phyloP scores from a whole-genome alignment of 2,888 invertebrate species.

The Cotesia congregata region DNA sequence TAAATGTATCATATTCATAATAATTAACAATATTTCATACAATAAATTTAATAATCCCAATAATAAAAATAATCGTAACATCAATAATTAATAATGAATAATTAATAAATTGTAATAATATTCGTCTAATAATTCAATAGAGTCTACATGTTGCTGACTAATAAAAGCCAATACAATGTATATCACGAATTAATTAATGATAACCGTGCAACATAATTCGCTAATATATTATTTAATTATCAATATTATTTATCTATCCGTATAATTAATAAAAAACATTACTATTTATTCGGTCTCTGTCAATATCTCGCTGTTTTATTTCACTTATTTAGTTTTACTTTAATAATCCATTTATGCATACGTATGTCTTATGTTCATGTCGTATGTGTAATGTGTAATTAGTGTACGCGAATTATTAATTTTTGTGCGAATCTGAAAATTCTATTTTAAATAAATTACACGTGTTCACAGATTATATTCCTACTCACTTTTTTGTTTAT shows the following conservation, averaged over 20 bases:
- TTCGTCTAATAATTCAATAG: not conserved
- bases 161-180: not conserved
- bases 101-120: conserved; percentile 8
- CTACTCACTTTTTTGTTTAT: conserved; percentile 23
- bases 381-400: not conserved
- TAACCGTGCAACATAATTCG: not conserved
- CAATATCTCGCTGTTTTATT: conserved; percentile 31
- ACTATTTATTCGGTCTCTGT: not conserved
- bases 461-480: conserved; percentile 27
- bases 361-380: not conserved
- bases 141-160: not conserved
- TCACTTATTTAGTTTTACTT: conserved; percentile 7
- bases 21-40: not conserved
- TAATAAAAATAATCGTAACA: conserved; percentile 18
- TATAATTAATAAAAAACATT: not conserved
- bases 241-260: not conserved
- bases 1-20: conserved; percentile 8
- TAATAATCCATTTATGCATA: not conserved
- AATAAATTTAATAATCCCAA: not conserved
- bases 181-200: conserved; percentile 3
- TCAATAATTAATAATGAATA: conserved; percentile 24
- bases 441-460: conserved; percentile 30
- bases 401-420: not conserved
- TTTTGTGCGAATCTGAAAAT: conserved; percentile 20
- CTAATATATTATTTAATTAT: not conserved